phyloP scores from a whole-genome alignment of 2,797 vertebrate species.

The Cryptoprocta ferox region DNA sequence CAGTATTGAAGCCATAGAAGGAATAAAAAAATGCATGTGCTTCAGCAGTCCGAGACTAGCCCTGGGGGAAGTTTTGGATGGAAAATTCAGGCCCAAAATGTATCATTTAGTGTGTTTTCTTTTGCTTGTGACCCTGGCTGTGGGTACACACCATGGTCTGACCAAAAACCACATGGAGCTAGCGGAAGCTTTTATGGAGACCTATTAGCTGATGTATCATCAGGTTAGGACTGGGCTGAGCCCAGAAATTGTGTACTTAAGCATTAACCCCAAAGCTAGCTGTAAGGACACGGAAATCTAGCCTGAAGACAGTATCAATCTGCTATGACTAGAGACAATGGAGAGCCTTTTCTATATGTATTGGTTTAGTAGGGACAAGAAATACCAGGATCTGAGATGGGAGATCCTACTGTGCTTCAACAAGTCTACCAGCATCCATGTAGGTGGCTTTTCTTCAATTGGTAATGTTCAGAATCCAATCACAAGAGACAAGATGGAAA shows the following conservation, averaged over 20 bases:
- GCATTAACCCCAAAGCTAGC: slow-evolving; percentile 85
- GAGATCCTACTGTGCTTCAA: slow-evolving; percentile 92
- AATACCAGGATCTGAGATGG: slow-evolving; percentile 91
- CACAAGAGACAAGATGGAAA: slow-evolving; percentile 93
- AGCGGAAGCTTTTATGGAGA: slow-evolving; percentile 90
- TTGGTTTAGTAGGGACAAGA: slow-evolving; percentile 90
- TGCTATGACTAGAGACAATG: slow-evolving; percentile 91
- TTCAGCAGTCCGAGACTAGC: slow-evolving; percentile 89
- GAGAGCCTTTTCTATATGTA: slow-evolving; percentile 93
- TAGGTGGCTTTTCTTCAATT: slow-evolving; percentile 92
- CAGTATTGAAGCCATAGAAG: slow-evolving; percentile 89
- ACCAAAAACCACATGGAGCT: slow-evolving; percentile 90
- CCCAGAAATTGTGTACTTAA: slow-evolving; percentile 92
- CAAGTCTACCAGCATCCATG: slow-evolving; percentile 87
- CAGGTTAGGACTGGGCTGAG: slow-evolving; percentile 93
- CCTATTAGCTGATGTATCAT: slow-evolving; percentile 91
- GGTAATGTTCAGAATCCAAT: slow-evolving; percentile 91
- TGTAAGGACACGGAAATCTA: slow-evolving; percentile 89
- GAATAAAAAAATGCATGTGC: slow-evolving; percentile 89
- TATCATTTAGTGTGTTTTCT: slow-evolving; percentile 93
- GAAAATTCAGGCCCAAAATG: slow-evolving; percentile 93
- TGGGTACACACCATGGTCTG: slow-evolving; percentile 89
- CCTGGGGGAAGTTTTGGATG: slow-evolving; percentile 90
- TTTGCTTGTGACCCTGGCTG: slow-evolving; percentile 90
- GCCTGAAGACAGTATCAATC: slow-evolving; percentile 92